Conservation (phyloP, 2,888 invertebrate genomes). For the Clusia tigrina region DNA sequence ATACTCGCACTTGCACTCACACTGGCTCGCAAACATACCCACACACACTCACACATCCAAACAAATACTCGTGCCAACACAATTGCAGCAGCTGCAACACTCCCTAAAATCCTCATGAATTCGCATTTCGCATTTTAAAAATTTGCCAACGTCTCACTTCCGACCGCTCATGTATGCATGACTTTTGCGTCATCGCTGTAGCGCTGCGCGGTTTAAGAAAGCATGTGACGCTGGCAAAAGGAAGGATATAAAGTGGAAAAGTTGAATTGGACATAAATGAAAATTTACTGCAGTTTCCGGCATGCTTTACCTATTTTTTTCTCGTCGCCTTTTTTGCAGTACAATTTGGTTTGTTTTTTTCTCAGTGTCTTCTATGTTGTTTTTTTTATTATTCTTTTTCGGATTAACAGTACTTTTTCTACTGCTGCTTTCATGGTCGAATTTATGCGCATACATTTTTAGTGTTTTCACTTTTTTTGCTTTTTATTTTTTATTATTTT, state of each 20-base stretch:
- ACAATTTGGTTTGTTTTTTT: background rate
- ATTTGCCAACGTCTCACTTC: background rate
- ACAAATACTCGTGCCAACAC: background rate
- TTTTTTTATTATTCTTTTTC: background rate
- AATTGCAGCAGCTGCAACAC: background rate
- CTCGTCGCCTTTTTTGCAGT: background rate
- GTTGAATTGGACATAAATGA: slow-evolving; percentile 50
- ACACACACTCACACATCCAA: background rate
- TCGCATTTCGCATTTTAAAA: slow-evolving; percentile 8
- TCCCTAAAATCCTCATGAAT: background rate
- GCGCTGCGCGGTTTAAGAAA: slow-evolving; percentile 14
- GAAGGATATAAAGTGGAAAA: slow-evolving; percentile 43
- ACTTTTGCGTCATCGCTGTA: background rate
- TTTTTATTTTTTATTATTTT: background rate
- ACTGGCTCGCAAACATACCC: background rate
- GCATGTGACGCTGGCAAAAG: slow-evolving; percentile 18
- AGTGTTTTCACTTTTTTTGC: slow-evolving; percentile 23
- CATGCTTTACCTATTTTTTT: slow-evolving; percentile 23
- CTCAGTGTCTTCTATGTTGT: background rate
- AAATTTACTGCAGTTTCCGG: slow-evolving; percentile 47
- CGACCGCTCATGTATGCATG: slow-evolving; percentile 3
- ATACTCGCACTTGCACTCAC: background rate
- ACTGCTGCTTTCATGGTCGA: slow-evolving; percentile 4
- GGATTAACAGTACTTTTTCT: background rate
- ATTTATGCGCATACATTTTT: slow-evolving; percentile 19